These are phyloP conservation scores for Bicyclus anynana DNA, from an alignment of 1,140 invertebrate genomes.

Conservation along the genomic window DNA sequence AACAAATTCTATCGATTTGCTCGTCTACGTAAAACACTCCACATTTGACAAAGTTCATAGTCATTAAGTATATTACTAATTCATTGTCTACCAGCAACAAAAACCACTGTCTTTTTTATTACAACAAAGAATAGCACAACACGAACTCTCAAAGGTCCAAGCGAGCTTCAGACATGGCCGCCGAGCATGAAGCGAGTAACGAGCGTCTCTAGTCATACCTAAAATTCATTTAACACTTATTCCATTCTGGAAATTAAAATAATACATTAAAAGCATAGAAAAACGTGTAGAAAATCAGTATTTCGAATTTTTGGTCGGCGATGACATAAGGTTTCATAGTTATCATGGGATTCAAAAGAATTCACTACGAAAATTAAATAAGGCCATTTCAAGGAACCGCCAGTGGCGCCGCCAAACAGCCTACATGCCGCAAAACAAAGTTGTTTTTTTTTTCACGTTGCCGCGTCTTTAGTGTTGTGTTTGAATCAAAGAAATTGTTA, in stretches of 20 bases:
- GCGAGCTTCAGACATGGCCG: slow-evolving; percentile 74
- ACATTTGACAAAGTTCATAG: slow-evolving; percentile 61
- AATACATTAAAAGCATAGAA: slow-evolving; percentile 56
- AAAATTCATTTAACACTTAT: slow-evolving; percentile 57
- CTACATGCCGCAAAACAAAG: background rate
- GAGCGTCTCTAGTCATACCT: slow-evolving; percentile 63
- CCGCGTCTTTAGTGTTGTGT: background rate
- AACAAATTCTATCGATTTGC: slow-evolving; percentile 67
- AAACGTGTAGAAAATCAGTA: slow-evolving; percentile 52
- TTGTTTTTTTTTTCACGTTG: background rate
- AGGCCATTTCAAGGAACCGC: slow-evolving; percentile 20
- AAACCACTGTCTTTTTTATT: slow-evolving; percentile 66
- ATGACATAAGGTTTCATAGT: slow-evolving; percentile 57
- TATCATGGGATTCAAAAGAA: slow-evolving; percentile 57
- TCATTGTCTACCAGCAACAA: slow-evolving; percentile 60
- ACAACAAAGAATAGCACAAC: slow-evolving; percentile 71
- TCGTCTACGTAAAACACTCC: slow-evolving; percentile 59
- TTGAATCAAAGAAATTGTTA: too few relatives aligned
- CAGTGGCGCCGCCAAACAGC: slow-evolving; percentile 19
- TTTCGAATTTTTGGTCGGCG: slow-evolving; percentile 51
- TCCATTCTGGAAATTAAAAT: slow-evolving; percentile 62
- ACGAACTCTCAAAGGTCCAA: slow-evolving; percentile 65
- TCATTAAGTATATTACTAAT: slow-evolving; percentile 54
- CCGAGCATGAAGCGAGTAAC: slow-evolving; percentile 62
- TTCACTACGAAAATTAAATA: slow-evolving; percentile 35